These are phyloP conservation scores for Oreonectes daqikongensis DNA, from an alignment of 2,797 vertebrate genomes.

Conservation along the genomic window DNA sequence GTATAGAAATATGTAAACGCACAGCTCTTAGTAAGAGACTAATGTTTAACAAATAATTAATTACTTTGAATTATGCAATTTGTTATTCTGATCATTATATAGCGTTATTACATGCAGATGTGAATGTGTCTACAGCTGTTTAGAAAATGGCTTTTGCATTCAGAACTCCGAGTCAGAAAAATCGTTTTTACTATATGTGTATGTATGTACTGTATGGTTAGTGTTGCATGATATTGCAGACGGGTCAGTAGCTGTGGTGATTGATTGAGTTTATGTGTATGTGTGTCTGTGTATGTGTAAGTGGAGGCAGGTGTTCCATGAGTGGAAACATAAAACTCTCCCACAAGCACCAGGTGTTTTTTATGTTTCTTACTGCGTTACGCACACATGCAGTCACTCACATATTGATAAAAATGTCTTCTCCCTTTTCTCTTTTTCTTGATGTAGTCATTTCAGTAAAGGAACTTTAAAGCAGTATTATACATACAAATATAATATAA, in stretches of 20 bases:
- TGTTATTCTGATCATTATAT: too few species aligned
- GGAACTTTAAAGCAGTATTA: background rate
- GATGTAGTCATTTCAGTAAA: background rate
- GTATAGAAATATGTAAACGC: background rate
- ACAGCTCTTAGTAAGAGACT: background rate
- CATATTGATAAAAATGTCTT: background rate
- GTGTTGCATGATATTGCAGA: slow-evolving; percentile 10
- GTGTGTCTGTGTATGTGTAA: slow-evolving; percentile 10
- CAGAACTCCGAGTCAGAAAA: background rate
- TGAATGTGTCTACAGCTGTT: background rate
- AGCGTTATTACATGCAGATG: background rate
- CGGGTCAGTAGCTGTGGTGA: slow-evolving; percentile 28
- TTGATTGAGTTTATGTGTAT: slow-evolving; percentile 19
- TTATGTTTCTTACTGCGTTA: slow-evolving; percentile 40
- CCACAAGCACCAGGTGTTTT: slow-evolving; percentile 47
- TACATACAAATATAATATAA: background rate
- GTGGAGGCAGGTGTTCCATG: slow-evolving; percentile 45
- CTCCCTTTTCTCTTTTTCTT: background rate
- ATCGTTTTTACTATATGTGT: background rate
- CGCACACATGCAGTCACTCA: background rate
- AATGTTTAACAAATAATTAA: background rate
- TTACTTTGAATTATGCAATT: too few species aligned
- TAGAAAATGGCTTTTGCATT: background rate
- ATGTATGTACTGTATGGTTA: slow-evolving; percentile 3
- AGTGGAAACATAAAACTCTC: slow-evolving; percentile 49